Conservation (phyloP, 2,888 invertebrate species). For the Ochlodes sylvanus region DNA sequence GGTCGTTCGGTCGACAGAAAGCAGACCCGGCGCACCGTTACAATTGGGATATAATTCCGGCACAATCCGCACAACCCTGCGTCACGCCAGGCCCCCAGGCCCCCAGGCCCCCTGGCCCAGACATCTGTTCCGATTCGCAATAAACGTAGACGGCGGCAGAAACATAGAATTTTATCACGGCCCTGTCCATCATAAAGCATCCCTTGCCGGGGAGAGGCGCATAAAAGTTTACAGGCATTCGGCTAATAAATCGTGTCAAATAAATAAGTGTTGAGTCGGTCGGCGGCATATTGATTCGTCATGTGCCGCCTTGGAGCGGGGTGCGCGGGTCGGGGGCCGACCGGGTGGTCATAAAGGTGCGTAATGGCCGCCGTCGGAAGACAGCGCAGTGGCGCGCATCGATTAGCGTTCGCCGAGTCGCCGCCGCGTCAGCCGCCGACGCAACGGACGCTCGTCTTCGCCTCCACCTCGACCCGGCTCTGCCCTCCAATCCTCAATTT, state of each 20-base stretch:
- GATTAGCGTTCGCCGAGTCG: conserved; percentile 86
- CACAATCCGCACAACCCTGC: conserved; percentile 46
- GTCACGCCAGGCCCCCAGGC: conserved; percentile 48
- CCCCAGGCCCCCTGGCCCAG: conserved; percentile 53
- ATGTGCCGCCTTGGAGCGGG: conserved; percentile 80
- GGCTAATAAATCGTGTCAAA: conserved; percentile 84
- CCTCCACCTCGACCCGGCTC: conserved; percentile 22
- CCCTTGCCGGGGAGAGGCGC: conserved; percentile 66
- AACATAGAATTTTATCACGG: conserved; percentile 79
- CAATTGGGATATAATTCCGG: conserved; percentile 52
- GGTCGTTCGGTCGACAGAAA: conserved; percentile 28
- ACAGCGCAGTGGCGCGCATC: conserved; percentile 89
- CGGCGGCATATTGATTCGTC: conserved; percentile 85
- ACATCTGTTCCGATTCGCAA: conserved; percentile 75
- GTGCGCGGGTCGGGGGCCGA: conserved; percentile 52
- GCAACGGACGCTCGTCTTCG: conserved; percentile 58
- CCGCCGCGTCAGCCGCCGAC: conserved; percentile 82
- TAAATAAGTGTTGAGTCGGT: conserved; percentile 85
- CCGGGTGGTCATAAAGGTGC: conserved; percentile 89
- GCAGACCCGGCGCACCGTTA: conserved; percentile 48
- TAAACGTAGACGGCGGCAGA: conserved; percentile 71
- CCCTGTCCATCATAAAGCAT: conserved; percentile 80
- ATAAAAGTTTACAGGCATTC: conserved; percentile 84
- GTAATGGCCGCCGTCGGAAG: conserved; percentile 89
- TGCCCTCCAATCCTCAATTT: too few species aligned